Conservation (phyloP, 2,113 vertebrate genomes). For the Sinocyclocheilus rhinocerous region DNA sequence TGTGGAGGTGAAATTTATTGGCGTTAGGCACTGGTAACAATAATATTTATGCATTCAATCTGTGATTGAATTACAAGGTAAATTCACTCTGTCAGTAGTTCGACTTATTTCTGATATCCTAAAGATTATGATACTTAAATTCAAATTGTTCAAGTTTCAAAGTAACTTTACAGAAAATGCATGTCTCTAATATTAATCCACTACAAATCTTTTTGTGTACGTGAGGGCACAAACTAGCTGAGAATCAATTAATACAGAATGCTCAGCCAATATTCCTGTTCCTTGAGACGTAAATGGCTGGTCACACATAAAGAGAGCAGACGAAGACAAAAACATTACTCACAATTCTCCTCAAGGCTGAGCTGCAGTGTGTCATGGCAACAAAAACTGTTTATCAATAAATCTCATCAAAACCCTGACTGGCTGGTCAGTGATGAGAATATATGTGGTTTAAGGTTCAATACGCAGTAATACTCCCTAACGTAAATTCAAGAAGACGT, state of each 20-base stretch:
- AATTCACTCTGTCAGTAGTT: neutral
- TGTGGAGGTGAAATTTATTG: neutral
- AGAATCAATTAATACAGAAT: constrained; percentile 48
- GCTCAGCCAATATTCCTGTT: constrained; percentile 29
- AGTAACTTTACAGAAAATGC: neutral
- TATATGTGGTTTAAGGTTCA: neutral
- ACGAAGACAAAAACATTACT: constrained; percentile 40
- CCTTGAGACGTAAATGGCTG: constrained; percentile 36
- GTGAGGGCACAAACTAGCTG: neutral
- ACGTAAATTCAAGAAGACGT: neutral
- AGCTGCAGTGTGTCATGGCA: neutral
- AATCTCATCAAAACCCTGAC: constrained; percentile 3
- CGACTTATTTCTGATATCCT: neutral
- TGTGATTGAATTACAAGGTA: neutral
- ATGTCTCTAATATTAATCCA: constrained; percentile 1
- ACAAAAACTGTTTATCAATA: constrained; percentile 25
- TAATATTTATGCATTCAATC: neutral
- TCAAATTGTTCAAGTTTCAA: too few relatives aligned
- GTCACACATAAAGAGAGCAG: constrained; percentile 17
- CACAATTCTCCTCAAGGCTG: constrained; percentile 31
- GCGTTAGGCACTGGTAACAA: neutral
- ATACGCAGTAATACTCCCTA: neutral
- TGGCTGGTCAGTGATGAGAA: neutral
- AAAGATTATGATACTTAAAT: neutral
- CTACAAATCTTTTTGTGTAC: neutral